Evolutionary conservation across 2,888 invertebrate species (phyloP).

Genomic region (Cepaea hortensis): DNA sequence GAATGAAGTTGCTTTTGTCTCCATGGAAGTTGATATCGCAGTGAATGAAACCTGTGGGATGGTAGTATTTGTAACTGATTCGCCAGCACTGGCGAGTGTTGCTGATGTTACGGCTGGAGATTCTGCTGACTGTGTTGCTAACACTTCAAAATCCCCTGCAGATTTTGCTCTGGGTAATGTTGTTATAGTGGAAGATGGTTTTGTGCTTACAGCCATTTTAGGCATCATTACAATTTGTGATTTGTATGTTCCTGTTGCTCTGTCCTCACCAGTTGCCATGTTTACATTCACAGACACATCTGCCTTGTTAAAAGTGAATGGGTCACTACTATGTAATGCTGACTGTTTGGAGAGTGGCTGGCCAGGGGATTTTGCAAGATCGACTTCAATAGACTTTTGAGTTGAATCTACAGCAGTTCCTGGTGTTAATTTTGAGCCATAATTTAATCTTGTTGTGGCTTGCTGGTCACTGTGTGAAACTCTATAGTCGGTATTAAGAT

Average conservation of each 20-base stretch:
- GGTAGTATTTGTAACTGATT: background rate
- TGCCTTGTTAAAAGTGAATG: too few relatives aligned
- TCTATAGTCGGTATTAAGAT: background rate
- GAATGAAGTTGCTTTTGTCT: background rate
- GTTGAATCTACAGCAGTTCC: background rate
- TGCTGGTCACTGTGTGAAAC: background rate
- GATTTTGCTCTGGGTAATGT: background rate
- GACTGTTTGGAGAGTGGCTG: background rate
- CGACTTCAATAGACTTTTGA: background rate
- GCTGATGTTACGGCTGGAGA: background rate
- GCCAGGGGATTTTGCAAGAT: background rate
- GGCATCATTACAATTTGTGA: background rate
- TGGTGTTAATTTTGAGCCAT: background rate
- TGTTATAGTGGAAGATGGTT: background rate
- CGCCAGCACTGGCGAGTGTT: background rate
- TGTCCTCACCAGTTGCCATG: background rate
- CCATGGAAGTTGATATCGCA: background rate
- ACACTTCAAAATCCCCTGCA: background rate
- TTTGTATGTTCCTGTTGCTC: slow-evolving; percentile 5
- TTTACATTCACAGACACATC: background rate
- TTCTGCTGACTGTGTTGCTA: background rate
- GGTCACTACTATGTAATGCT: background rate
- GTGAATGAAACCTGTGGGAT: background rate
- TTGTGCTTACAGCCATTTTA: background rate
- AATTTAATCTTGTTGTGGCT: background rate